Conservation (phyloP, 2,113 vertebrate genomes). For the Mobula hypostoma region DNA sequence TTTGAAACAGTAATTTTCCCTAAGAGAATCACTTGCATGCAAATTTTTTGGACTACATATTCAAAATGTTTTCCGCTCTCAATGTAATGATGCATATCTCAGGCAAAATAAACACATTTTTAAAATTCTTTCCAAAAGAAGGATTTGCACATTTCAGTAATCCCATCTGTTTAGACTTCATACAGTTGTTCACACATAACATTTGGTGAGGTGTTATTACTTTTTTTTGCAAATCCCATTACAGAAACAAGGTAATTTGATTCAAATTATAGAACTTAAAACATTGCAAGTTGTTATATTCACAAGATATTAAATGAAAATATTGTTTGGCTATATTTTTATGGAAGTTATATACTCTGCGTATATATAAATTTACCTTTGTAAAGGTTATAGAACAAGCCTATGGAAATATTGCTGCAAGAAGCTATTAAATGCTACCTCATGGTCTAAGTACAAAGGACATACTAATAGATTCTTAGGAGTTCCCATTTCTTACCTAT, state of each 20-base stretch:
- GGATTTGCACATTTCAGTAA: no score
- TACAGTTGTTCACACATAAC: no score
- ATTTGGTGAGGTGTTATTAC: neutral
- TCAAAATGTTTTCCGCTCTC: no score
- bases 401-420: neutral
- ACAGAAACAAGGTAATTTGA: neutral
- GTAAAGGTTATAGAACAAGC: neutral
- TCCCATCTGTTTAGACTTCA: no score
- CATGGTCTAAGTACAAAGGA: neutral
- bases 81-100: no score
- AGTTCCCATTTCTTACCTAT: neutral
- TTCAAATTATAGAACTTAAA: no score
- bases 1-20: no score
- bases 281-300: neutral
- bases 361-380: neutral
- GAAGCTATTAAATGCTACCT: neutral
- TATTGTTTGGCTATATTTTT: neutral
- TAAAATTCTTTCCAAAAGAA: no score
- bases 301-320: neutral
- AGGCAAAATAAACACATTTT: no score
- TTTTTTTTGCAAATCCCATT: neutral
- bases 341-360: neutral
- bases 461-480: neutral
- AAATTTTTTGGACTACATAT: no score
- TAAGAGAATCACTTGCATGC: no score